Evolutionary conservation across 2,888 invertebrate species (phyloP).

Genomic region (Melangyna quadrimaculata): DNA sequence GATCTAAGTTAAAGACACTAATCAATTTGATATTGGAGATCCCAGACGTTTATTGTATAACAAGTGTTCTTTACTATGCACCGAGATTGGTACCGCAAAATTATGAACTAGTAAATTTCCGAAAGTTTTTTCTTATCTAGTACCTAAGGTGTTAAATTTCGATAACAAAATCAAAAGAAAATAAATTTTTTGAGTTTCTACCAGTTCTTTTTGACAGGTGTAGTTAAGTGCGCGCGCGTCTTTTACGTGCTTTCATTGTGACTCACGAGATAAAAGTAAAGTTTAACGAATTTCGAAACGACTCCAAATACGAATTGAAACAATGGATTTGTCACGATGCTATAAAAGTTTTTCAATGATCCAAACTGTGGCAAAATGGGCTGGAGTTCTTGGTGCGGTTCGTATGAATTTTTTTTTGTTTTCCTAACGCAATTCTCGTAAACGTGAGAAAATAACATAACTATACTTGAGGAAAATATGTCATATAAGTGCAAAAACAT

Average conservation of each 20-base stretch:
- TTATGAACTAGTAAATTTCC: constrained; percentile 37
- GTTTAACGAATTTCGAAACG: constrained; percentile 8
- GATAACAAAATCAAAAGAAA: constrained; percentile 8
- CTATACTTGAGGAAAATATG: background rate
- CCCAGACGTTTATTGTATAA: constrained; percentile 6
- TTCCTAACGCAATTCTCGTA: background rate
- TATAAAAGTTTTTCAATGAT: constrained; percentile 56
- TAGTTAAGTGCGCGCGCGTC: constrained; percentile 9
- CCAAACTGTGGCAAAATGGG: constrained; percentile 46
- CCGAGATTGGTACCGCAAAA: constrained; percentile 28
- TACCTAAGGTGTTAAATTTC: constrained; percentile 28
- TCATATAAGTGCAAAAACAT: background rate
- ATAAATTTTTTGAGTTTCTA: constrained; percentile 1
- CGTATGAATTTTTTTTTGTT: constrained; percentile 11
- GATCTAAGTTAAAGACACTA: constrained; percentile 39
- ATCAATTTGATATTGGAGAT: constrained; percentile 49
- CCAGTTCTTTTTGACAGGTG: background rate
- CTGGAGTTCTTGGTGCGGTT: constrained; percentile 54
- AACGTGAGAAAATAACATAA: background rate
- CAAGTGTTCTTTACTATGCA: constrained; percentile 5
- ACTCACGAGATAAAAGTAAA: background rate
- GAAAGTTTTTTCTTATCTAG: constrained; percentile 39
- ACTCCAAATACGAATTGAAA: background rate
- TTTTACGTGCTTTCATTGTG: constrained; percentile 1
- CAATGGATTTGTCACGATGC: constrained; percentile 30